Evolutionary conservation across 2,797 vertebrate genomes (phyloP).

Genomic region (Catostomus latipinnis): DNA sequence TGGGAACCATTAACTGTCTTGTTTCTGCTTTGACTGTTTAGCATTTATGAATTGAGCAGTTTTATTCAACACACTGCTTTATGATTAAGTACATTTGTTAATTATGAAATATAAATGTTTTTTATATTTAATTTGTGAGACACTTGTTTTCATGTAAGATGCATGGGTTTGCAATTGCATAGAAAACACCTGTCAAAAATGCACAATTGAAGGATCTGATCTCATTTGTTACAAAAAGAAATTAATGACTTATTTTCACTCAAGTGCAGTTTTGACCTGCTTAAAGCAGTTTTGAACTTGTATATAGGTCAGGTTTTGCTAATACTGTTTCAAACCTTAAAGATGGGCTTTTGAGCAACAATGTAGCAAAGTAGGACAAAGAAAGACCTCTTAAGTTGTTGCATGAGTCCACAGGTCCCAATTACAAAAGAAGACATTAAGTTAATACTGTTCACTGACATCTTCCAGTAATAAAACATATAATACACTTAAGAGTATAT

Average conservation of each 20-base stretch:
- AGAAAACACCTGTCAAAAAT: not conserved
- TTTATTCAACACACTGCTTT: not conserved
- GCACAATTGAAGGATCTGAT: not conserved
- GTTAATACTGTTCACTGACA: too few species aligned
- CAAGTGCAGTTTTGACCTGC: not conserved
- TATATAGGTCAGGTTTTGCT: constrained; percentile 1
- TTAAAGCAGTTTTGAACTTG: not conserved
- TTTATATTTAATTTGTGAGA: not conserved
- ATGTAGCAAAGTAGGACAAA: constrained; percentile 10
- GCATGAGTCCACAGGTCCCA: not conserved
- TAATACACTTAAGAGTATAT: not conserved
- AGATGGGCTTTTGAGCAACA: constrained; percentile 6
- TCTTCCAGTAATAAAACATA: constrained; percentile 1
- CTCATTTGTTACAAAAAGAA: too few species aligned
- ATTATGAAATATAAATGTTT: not conserved
- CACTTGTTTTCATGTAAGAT: not conserved
- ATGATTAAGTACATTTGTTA: not conserved
- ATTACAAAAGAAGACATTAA: not conserved
- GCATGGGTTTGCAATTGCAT: not conserved
- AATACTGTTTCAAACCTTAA: not conserved
- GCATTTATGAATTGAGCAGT: not conserved
- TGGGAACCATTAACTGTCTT: constrained; percentile 11
- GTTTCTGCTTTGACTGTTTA: constrained; percentile 11
- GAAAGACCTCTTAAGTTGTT: not conserved
- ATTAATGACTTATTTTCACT: not conserved